These are phyloP conservation scores for Synaphobranchus kaupii DNA, from an alignment of 2,797 vertebrate species.

Conservation along the genomic window DNA sequence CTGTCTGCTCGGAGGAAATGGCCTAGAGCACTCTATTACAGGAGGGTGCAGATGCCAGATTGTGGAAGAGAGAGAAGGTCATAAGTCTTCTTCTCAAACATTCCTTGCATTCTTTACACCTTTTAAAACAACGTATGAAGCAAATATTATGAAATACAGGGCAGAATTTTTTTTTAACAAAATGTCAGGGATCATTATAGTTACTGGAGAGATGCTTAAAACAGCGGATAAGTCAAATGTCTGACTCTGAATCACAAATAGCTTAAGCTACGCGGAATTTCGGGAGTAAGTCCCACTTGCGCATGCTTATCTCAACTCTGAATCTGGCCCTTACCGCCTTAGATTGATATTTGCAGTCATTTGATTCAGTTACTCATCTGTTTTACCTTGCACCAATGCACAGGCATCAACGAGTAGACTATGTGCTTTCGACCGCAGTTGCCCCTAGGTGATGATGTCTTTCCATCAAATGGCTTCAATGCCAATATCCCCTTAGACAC, in stretches of 20 bases:
- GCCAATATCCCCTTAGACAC: neutral
- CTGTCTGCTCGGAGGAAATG: constrained; percentile 18
- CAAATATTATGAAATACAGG: neutral
- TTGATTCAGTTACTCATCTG: neutral
- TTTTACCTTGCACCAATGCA: neutral
- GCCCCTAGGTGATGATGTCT: constrained; percentile 1
- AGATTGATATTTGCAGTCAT: neutral
- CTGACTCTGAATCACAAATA: too few relatives aligned
- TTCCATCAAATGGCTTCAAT: constrained; percentile 7
- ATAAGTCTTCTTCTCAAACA: constrained; percentile 27
- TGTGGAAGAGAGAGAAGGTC: constrained; percentile 38
- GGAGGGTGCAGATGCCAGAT: neutral
- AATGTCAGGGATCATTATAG: neutral
- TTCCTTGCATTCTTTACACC: constrained; percentile 19
- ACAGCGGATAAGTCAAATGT: too few relatives aligned
- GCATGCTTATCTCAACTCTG: too few relatives aligned
- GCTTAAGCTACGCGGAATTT: too few relatives aligned
- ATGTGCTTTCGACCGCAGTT: neutral
- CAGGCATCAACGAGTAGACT: neutral
- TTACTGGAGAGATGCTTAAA: neutral
- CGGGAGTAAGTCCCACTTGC: too few relatives aligned
- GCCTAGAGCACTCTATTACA: constrained; percentile 27
- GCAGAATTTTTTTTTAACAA: constrained; percentile 3
- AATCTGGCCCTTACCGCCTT: too few relatives aligned
- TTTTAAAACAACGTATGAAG: constrained; percentile 40